Percentiles rank a stretch among this genome's conserved stretches.
phyloP scores from a whole-genome alignment of 2,888 invertebrate genomes.

The Agonopterix arenella region DNA sequence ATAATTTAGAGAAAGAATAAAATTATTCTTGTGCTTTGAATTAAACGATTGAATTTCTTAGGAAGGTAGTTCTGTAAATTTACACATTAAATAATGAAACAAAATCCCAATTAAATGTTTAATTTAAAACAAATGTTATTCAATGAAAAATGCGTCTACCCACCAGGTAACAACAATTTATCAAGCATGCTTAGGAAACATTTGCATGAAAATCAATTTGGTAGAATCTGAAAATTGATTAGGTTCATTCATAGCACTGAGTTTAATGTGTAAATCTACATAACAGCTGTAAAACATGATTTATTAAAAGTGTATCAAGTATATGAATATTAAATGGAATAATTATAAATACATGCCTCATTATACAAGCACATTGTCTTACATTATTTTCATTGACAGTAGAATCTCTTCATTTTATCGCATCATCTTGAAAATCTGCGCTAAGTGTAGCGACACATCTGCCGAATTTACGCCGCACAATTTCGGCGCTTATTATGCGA shows the following conservation, averaged over 20 bases:
- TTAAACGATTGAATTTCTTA: no score
- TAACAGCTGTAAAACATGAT: conserved; percentile 8
- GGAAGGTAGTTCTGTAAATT: conserved; percentile 45
- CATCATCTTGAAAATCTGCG: no score
- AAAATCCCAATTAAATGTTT: conserved; percentile 5
- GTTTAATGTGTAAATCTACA: conserved; percentile 66
- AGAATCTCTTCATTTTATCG: not conserved
- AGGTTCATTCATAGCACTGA: conserved; percentile 25
- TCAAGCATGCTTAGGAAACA: no score
- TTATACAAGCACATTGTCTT: not conserved
- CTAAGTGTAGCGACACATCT: no score
- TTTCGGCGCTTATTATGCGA: no score
- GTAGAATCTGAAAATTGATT: not conserved
- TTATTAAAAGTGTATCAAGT: not conserved
- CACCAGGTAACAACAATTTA: no score
- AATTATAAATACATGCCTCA: not conserved
- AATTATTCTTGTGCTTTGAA: not conserved
- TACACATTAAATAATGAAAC: conserved; percentile 54
- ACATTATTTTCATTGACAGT: not conserved
- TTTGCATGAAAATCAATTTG: no score
- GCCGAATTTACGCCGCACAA: no score
- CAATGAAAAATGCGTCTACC: no score
- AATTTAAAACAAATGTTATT: no score
- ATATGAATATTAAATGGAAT: conserved; percentile 1
- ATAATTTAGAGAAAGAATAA: no score